phyloP scores from a whole-genome alignment of 2,113 vertebrate species.

The Aepyceros melampus region DNA sequence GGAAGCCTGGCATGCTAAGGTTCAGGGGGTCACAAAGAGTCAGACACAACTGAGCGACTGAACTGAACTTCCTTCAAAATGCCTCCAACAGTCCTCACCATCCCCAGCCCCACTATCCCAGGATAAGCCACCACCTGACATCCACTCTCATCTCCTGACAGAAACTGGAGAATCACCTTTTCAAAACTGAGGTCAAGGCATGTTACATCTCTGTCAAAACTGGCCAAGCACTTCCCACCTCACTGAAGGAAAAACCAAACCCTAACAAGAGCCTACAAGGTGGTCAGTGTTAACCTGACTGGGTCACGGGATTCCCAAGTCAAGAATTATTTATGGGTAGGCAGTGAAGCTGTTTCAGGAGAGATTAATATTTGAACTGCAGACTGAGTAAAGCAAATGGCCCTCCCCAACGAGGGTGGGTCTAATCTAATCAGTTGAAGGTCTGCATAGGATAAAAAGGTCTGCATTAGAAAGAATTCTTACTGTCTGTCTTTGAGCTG shows the following conservation, averaged over 20 bases:
- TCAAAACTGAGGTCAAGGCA: neutral
- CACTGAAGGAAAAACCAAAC: neutral
- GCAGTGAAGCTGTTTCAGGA: neutral
- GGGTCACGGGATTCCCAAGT: neutral
- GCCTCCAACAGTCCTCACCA: neutral
- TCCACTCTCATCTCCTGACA: neutral
- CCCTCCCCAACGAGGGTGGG: neutral
- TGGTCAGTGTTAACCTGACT: neutral
- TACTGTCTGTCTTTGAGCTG: neutral
- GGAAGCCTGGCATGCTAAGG: neutral
- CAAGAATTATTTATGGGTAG: neutral
- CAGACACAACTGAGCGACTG: rapidly evolving
- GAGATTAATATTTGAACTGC: neutral
- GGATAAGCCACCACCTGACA: neutral
- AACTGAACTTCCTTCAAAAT: neutral
- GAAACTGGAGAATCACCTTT: neutral
- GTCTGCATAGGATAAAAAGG: neutral
- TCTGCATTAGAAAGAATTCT: neutral
- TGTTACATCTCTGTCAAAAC: neutral
- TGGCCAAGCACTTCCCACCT: neutral
- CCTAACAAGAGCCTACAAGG: neutral
- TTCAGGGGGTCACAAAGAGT: neutral
- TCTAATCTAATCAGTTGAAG: neutral
- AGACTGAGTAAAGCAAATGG: neutral
- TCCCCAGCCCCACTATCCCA: neutral